phyloP scores from a whole-genome alignment of 2,888 invertebrate genomes.

The Meta bourneti region DNA sequence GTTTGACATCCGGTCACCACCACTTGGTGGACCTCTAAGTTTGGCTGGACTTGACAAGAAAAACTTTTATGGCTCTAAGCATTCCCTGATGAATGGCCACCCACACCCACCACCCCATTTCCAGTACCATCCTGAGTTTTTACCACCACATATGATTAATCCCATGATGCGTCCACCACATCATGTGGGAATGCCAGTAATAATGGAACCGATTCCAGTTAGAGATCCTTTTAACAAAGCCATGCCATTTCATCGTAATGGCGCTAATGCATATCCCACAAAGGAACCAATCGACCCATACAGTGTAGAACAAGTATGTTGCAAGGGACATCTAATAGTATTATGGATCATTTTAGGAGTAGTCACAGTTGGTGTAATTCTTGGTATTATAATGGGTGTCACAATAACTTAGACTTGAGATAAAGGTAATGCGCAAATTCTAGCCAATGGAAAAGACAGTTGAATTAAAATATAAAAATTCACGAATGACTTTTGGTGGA shows the following conservation, averaged over 20 bases:
- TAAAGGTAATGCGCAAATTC: background rate
- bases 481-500: too few species aligned
- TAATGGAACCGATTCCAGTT: conserved; percentile 63
- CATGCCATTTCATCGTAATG: conserved; percentile 51
- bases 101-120: conserved; percentile 50
- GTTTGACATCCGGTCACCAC: conserved; percentile 73
- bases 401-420: conserved; percentile 75
- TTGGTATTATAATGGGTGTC: conserved; percentile 79
- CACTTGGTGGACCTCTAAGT: conserved; percentile 54
- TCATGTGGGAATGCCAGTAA: conserved; percentile 65
- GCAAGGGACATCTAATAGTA: conserved; percentile 79
- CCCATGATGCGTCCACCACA: conserved; percentile 68
- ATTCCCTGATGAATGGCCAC: conserved; percentile 51
- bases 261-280: conserved; percentile 42
- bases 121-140: conserved; percentile 56
- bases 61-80: conserved; percentile 71
- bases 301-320: conserved; percentile 77
- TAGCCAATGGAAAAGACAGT: too few species aligned
- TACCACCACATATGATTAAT: conserved; percentile 67
- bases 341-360: conserved; percentile 79
- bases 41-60: conserved; percentile 65
- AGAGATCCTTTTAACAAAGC: conserved; percentile 65
- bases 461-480: too few species aligned
- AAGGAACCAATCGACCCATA: conserved; percentile 72
- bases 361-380: conserved; percentile 79